Conservation (phyloP, 2,113 vertebrate species). For the Addax nasomaculatus region DNA sequence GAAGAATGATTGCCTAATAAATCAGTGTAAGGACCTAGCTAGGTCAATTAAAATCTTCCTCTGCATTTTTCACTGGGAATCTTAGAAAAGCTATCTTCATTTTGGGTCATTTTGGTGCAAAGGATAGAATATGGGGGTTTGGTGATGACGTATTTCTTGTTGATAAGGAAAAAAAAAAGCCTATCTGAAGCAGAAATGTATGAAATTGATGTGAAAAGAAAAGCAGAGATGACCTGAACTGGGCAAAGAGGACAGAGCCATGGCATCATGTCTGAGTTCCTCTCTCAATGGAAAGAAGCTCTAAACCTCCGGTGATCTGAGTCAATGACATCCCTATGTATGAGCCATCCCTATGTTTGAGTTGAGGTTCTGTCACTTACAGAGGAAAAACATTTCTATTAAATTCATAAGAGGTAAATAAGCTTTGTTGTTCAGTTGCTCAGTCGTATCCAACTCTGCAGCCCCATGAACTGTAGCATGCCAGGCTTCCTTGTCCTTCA, state of each 20-base stretch:
- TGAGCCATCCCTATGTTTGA: neutral
- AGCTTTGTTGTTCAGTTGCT: neutral
- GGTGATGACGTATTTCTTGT: neutral
- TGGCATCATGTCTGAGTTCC: neutral
- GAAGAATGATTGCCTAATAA: neutral
- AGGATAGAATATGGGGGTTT: neutral
- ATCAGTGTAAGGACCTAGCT: neutral
- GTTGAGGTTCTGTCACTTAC: neutral
- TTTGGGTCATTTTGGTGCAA: neutral
- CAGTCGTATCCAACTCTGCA: rapidly evolving
- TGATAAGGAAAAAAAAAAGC: neutral
- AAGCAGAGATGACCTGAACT: neutral
- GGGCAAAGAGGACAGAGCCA: neutral
- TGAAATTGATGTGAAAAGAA: neutral
- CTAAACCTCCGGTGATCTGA: neutral
- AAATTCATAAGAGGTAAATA: neutral
- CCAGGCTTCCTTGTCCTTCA: neutral
- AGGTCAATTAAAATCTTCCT: neutral
- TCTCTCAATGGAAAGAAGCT: neutral
- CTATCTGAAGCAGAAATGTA: neutral
- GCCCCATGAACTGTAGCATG: neutral
- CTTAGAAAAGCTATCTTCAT: neutral
- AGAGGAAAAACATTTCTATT: neutral
- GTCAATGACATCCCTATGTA: neutral
- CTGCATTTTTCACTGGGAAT: neutral